These are phyloP conservation scores for Tenthredo scrophulariae DNA, from an alignment of 2,888 invertebrate species.

Conservation along the genomic window DNA sequence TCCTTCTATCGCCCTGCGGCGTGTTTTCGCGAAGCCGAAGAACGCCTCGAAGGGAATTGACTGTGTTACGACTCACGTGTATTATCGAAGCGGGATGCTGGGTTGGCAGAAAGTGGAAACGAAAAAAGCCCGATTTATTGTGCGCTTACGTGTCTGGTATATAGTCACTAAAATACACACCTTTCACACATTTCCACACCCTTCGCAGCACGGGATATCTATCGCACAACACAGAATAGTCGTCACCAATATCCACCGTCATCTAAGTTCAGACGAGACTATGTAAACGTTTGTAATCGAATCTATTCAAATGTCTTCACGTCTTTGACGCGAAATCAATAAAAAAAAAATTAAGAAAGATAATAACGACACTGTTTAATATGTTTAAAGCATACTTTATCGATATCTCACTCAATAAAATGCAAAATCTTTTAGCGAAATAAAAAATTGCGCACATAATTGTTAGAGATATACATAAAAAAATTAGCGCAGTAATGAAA, in stretches of 20 bases:
- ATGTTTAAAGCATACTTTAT: too few species aligned
- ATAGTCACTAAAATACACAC: conserved; percentile 1
- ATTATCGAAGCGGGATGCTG: background rate
- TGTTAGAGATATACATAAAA: background rate
- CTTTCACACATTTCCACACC: background rate
- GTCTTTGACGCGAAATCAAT: background rate
- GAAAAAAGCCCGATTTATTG: conserved; percentile 15
- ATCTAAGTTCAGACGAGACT: background rate
- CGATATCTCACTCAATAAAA: background rate
- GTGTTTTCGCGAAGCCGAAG: conserved; percentile 37
- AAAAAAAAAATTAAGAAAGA: background rate
- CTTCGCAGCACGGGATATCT: background rate
- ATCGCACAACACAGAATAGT: background rate
- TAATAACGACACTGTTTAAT: background rate
- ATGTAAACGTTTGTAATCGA: background rate
- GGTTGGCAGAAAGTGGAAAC: conserved; percentile 4
- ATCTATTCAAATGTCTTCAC: background rate
- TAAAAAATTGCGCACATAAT: background rate
- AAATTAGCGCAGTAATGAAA: background rate
- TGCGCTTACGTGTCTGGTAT: conserved; percentile 19
- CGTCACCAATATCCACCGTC: background rate
- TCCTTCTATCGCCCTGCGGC: conserved; percentile 1
- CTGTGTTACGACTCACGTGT: conserved; percentile 21
- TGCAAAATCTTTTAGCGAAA: background rate
- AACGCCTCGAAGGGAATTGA: conserved; percentile 11